A percentile compares a stretch with the other conserved stretches of the same genome.
Conservation (phyloP, 2,888 invertebrate species). For the Cosmia trapezina region DNA sequence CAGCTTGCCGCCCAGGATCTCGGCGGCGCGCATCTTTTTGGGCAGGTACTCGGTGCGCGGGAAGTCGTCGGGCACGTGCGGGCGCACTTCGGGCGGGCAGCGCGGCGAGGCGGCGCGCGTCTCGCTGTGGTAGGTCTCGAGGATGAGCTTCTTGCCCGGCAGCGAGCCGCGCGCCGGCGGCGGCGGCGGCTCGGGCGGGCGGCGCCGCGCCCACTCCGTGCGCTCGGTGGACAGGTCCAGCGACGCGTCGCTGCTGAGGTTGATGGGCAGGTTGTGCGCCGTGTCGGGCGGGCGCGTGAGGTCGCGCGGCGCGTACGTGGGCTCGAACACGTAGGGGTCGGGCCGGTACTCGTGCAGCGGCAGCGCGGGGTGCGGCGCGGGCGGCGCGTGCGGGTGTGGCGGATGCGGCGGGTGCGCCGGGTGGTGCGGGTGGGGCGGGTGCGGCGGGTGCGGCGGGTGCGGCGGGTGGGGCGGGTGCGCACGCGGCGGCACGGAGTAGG, state of each 20-base stretch:
- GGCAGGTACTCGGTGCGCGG: slow-evolving; percentile 85
- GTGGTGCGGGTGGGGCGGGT: slow-evolving; percentile 50
- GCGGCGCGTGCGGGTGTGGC: slow-evolving; percentile 44
- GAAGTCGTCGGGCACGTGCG: slow-evolving; percentile 72
- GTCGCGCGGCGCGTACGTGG: slow-evolving; percentile 74
- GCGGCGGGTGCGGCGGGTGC: slow-evolving; percentile 52
- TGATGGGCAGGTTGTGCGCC: slow-evolving; percentile 86
- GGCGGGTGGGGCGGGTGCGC: slow-evolving; percentile 70
- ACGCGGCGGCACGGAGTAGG: slow-evolving; percentile 73
- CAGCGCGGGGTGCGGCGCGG: slow-evolving; percentile 56
- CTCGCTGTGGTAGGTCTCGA: slow-evolving; percentile 88
- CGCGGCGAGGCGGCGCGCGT: slow-evolving; percentile 79
- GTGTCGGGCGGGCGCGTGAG: slow-evolving; percentile 78
- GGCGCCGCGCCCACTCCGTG: slow-evolving; percentile 82
- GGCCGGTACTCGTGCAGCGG: slow-evolving; percentile 72
- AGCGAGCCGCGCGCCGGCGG: slow-evolving; percentile 79
- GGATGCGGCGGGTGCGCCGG: slow-evolving; percentile 60
- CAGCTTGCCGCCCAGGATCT: slow-evolving; percentile 86
- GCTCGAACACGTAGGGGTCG: slow-evolving; percentile 71
- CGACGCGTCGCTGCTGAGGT: slow-evolving; percentile 87
- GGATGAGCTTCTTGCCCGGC: slow-evolving; percentile 88
- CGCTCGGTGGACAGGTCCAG: slow-evolving; percentile 86
- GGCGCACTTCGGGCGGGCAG: slow-evolving; percentile 67
- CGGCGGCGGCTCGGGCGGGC: slow-evolving; percentile 82
- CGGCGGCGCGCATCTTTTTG: slow-evolving; percentile 89